Evolutionary conservation across 2,888 invertebrate species (phyloP).

Genomic region (Acleris emargana): DNA sequence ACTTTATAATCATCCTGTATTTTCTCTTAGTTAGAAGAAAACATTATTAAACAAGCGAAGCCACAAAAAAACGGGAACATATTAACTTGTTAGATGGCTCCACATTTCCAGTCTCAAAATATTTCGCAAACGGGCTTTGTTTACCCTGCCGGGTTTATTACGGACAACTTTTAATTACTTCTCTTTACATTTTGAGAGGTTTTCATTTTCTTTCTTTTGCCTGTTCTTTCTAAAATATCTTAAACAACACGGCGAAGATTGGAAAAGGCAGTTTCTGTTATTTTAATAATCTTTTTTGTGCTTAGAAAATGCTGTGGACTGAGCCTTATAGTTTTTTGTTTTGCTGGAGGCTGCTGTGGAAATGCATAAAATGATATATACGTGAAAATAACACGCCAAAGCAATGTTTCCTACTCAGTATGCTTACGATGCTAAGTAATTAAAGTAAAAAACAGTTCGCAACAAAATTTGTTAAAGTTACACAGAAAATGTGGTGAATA

Average conservation of each 20-base stretch:
- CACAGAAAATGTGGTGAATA: too few species aligned
- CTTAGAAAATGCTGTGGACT: background rate
- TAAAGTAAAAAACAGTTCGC: too few species aligned
- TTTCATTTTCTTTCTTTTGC: constrained; percentile 53
- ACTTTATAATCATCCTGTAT: too few species aligned
- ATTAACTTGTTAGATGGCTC: constrained; percentile 14
- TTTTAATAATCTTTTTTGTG: constrained; percentile 19
- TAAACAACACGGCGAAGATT: constrained; percentile 10
- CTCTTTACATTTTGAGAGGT: constrained; percentile 58
- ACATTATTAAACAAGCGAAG: background rate
- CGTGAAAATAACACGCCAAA: too few species aligned
- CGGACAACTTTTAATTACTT: constrained; percentile 65
- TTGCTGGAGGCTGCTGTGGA: background rate
- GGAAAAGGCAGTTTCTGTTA: constrained; percentile 26
- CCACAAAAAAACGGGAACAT: background rate
- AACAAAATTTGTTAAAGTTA: too few species aligned
- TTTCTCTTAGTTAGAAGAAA: background rate
- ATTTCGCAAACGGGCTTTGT: constrained; percentile 53
- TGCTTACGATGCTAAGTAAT: too few species aligned
- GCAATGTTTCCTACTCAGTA: too few species aligned
- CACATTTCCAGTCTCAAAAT: constrained; percentile 40
- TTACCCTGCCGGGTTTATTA: constrained; percentile 45
- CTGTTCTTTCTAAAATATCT: constrained; percentile 39
- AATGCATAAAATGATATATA: too few species aligned
- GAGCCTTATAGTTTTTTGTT: background rate